Evolutionary conservation across 35 echinoderm and acorn worm species (phyloP), one percentile per base, ranked within the genome.

Genomic region (Apostichopus parvimensis): DNA sequence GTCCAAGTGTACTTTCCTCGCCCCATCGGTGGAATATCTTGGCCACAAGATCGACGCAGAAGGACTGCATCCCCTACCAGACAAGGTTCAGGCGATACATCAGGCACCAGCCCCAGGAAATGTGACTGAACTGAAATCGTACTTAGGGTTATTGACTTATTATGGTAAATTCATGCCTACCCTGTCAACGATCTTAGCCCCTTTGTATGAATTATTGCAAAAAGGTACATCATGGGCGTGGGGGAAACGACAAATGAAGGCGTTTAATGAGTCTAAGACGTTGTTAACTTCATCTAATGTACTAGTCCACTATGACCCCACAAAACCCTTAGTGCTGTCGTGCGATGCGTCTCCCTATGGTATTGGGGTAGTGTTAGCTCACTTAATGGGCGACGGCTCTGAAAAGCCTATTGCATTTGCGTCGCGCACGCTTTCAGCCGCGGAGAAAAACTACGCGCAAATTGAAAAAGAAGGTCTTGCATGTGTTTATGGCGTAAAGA

Each of bases 361-460:
- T 9, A 45, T 95, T 22, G 88, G 87, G 15, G 94, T 87, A 0
- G 94, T 93, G 15, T 77, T 95, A n/a, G 57, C 94, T 9, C 94
- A 95, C 60, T 0, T 56, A 53, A 65, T 93, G 87, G 28, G 18
- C 8, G 53, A 93, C 71, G 92, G 92, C 18, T 65, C 92, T 17
- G 94, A 96, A 80, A 91, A 79, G 11, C 95, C 92, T 4, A 86
- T 96, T 55, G 95, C 18, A 0, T 96, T 94, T 68, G 92, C 95
- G 1, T 96, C 92, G 56, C 80, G 95, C 58, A 96, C 92, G 0
- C 92, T 94, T 11, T 26, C 92, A 6, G 18, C 56, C 6, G 92
- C 95, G 34, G 95, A 96, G 58, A 68, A 25, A 96, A 89, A 86
- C 94, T 52, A 91, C 90, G 59, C 91, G 92, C 22, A 89, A 96